Conservation (phyloP, 1,140 invertebrate genomes). For the Magallana gigas region DNA sequence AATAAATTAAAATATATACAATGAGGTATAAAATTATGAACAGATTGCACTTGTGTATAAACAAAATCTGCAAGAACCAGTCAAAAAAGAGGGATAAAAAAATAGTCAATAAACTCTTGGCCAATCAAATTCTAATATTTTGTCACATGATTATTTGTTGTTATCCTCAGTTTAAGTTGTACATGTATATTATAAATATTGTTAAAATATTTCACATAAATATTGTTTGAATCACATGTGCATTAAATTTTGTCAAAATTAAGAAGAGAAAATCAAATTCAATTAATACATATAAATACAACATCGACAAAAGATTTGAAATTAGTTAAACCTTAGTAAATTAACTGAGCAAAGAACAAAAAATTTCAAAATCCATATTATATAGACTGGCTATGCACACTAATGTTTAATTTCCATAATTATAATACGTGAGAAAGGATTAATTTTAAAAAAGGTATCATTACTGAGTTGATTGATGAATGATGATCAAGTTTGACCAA, state of each 20-base stretch:
- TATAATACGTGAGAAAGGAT: too few species aligned
- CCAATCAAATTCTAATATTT: background rate
- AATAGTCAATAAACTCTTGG: background rate
- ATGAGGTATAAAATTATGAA: conserved; percentile 15
- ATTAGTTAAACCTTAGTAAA: background rate
- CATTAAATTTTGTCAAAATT: background rate
- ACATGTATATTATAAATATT: background rate
- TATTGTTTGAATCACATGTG: background rate
- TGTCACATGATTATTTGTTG: background rate
- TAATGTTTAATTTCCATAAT: too few species aligned
- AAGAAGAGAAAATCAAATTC: background rate
- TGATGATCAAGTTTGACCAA: too few species aligned
- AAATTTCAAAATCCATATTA: too few species aligned
- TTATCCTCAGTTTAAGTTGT: background rate
- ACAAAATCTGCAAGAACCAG: background rate
- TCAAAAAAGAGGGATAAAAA: background rate
- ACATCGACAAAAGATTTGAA: background rate
- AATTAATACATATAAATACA: background rate
- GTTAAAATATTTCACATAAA: background rate
- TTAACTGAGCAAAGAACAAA: too few species aligned
- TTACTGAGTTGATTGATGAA: too few species aligned
- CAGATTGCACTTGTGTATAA: conserved; percentile 7
- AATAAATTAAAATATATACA: conserved; percentile 21
- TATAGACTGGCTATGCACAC: too few species aligned
- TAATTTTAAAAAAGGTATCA: too few species aligned